Base-by-base conservation (phyloP, 2,797 vertebrate species). In the Graptemys geographica region DNA sequence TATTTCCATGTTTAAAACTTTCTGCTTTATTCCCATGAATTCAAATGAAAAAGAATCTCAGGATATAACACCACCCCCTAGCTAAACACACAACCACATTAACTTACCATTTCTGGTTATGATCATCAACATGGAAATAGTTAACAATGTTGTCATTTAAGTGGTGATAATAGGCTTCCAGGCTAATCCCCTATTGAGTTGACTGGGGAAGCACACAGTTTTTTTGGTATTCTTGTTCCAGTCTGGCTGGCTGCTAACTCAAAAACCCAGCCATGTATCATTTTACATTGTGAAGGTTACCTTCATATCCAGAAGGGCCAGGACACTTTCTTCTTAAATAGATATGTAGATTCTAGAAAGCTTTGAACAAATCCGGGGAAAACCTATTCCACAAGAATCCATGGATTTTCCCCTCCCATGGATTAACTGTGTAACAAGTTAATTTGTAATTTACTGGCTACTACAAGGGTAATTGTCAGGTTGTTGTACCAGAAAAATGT, bases 281-380 rank as follows among this genome's bases (percentile, higher is more conserved):
- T 87, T 89, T 96, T 92, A 81, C 91, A 74, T 62, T 37, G 59
- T 52, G 88, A 93, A 96, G 90, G 91, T 94, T 37, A 21, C 65
- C n/a, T 69, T 69, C 91, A 37, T 55, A 79, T 2, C 11, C 72
- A 57, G 76, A 89, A 94, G 56, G 87, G 69, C 72, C 41, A 76
- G 83, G 93, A 88, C 18, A 31, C 80, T 94, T 31, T 53, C 31
- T 81, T 57, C 84, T 41, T 81, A 15, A 93, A 88, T 2, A 55
- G 44, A 47, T 89, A 28, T 0, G 0, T 27, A 79, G 28, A 41
- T 33, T 85, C 28, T 27, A 82, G 78, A 93, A 93, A 86, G 9
- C 33, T 51, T 74, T 44, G 18, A 57, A 33, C 81, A 89, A 81
- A 87, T 2, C 10, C 23, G 81, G 12, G 47, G 28, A 90, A 44